phyloP scores from a whole-genome alignment of 1,140 invertebrate species.

The Lasaia peninsularis region DNA sequence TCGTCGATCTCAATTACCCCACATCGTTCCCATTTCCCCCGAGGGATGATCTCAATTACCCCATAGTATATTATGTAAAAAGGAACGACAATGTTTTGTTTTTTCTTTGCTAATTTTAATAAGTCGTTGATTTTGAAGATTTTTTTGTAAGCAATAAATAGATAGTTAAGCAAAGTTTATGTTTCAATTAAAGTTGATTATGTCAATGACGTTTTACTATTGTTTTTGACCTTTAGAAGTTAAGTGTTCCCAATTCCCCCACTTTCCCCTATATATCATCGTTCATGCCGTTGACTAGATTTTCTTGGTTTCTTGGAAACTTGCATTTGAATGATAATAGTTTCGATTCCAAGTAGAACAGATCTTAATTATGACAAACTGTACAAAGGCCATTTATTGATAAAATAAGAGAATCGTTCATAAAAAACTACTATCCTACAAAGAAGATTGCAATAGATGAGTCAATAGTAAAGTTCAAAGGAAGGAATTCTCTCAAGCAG shows the following conservation, averaged over 20 bases:
- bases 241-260: conserved; percentile 22
- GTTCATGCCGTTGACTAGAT: no score
- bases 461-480: no score
- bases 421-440: no score
- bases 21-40: conserved; percentile 25
- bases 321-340: no score
- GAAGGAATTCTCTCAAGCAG: no score
- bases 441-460: no score
- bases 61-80: conserved; percentile 23
- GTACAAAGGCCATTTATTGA: no score
- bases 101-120: not conserved
- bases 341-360: no score
- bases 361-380: no score
- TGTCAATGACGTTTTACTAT: not conserved
- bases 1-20: conserved; percentile 18
- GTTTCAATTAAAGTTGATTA: conserved; percentile 19
- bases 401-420: no score
- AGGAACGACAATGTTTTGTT: conserved; percentile 27
- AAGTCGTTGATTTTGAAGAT: not conserved
- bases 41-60: conserved; percentile 28
- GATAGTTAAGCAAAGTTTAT: conserved; percentile 20
- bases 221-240: conserved; percentile 7
- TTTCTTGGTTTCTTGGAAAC: no score
- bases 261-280: no score
- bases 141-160: conserved; percentile 1